phyloP scores from a whole-genome alignment of 2,888 invertebrate genomes.

The Omphaloscelis lunosa region DNA sequence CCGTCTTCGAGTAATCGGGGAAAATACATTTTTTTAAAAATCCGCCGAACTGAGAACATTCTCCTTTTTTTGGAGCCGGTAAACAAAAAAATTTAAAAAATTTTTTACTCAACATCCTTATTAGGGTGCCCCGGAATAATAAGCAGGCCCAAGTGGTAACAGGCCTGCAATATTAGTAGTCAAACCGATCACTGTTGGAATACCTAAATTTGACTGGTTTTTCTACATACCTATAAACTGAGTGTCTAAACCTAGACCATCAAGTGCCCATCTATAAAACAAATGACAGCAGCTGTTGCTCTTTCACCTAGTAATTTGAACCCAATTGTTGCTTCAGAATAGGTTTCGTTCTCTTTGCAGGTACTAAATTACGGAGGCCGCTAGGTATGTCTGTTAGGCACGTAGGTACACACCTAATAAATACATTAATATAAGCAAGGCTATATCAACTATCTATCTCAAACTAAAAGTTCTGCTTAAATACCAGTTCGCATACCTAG shows the following conservation, averaged over 20 bases:
- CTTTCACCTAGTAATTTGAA: background rate
- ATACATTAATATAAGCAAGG: background rate
- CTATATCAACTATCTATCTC: background rate
- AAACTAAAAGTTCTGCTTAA: conserved; percentile 11
- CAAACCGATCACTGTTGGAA: background rate
- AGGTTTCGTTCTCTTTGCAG: background rate
- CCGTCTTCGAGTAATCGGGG: too few species aligned
- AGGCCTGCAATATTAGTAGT: background rate
- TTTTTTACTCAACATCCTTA: too few species aligned
- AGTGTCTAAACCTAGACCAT: background rate
- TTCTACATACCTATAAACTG: background rate
- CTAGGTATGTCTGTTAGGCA: background rate
- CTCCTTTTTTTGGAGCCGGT: too few species aligned
- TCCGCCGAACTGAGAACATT: too few species aligned
- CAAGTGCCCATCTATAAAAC: background rate
- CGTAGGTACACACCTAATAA: background rate
- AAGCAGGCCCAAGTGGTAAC: background rate
- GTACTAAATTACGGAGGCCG: background rate
- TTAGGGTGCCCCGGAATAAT: too few species aligned
- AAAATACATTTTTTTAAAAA: too few species aligned
- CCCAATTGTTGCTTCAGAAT: background rate
- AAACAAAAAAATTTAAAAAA: too few species aligned
- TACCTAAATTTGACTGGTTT: background rate
- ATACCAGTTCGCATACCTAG: background rate
- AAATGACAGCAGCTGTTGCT: background rate